Conservation (phyloP, 2,888 invertebrate species). For the Hypomecis punctinalis region DNA sequence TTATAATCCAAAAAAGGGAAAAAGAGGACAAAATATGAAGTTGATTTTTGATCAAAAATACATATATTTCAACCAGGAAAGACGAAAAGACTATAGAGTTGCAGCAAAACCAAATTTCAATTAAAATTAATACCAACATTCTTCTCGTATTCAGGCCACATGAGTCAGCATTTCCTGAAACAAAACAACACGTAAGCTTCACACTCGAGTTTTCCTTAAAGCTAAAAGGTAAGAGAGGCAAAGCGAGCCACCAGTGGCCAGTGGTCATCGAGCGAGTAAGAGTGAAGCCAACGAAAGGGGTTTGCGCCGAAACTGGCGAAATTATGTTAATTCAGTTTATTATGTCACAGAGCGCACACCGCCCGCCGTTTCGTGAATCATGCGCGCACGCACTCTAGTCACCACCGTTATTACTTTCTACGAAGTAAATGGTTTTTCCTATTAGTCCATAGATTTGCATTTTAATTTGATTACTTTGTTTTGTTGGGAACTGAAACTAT, state of each 20-base stretch:
- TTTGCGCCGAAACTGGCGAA: constrained; percentile 62
- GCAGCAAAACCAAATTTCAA: background rate
- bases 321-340: constrained; percentile 81
- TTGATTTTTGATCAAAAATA: no score
- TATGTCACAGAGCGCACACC: constrained; percentile 73
- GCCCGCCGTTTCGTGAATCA: constrained; percentile 77
- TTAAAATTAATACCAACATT: background rate
- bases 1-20: no score
- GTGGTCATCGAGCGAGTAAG: constrained; percentile 42
- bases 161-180: constrained; percentile 36
- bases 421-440: constrained; percentile 60
- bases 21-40: no score
- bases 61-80: no score
- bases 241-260: constrained; percentile 41
- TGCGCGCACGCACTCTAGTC: constrained; percentile 60
- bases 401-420: constrained; percentile 83
- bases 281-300: constrained; percentile 69
- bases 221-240: constrained; percentile 60
- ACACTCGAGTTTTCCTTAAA: constrained; percentile 31
- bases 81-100: background rate
- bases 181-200: constrained; percentile 14
- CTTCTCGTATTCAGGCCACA: constrained; percentile 19
- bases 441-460: constrained; percentile 42
- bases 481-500: background rate
- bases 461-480: constrained; percentile 29